These are phyloP conservation scores for Odontothrips loti DNA, from an alignment of 2,888 invertebrate species.

Conservation along the genomic window DNA sequence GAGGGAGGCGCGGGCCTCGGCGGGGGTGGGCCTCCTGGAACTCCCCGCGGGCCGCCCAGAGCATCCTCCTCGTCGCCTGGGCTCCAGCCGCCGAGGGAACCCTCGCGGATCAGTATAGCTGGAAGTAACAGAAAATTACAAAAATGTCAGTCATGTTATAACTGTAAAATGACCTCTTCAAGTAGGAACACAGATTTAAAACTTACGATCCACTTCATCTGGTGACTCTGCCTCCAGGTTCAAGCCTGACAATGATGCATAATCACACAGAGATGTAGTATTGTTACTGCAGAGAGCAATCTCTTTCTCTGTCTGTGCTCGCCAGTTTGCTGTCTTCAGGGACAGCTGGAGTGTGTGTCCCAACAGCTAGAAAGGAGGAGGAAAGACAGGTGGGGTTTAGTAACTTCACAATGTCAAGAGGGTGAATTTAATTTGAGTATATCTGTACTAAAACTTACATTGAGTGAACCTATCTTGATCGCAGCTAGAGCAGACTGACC, in stretches of 20 bases:
- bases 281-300: conserved; percentile 77
- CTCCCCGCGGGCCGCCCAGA: conserved; percentile 38
- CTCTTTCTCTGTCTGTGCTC: conserved; percentile 72
- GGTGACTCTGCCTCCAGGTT: conserved; percentile 34
- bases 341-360: conserved; percentile 58
- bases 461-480: conserved; percentile 51
- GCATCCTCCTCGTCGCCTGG: conserved; percentile 30
- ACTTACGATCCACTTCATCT: neutral
- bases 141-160: neutral
- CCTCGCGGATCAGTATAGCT: conserved; percentile 21
- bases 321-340: conserved; percentile 81
- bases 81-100: conserved; percentile 15
- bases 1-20: conserved; percentile 48
- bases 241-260: conserved; percentile 39
- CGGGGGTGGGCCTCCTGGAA: conserved; percentile 45
- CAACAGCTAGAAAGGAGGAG: conserved; percentile 41
- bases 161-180: too few relatives aligned
- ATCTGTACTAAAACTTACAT: conserved; percentile 38
- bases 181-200: too few relatives aligned
- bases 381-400: neutral
- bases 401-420: too few relatives aligned
- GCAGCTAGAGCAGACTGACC: conserved; percentile 83
- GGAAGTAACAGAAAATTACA: conserved; percentile 9
- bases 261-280: conserved; percentile 66
- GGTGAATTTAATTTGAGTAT: neutral